Evolutionary conservation across 2,797 vertebrate species (phyloP).

Genomic region (Pangasius krempfi): DNA sequence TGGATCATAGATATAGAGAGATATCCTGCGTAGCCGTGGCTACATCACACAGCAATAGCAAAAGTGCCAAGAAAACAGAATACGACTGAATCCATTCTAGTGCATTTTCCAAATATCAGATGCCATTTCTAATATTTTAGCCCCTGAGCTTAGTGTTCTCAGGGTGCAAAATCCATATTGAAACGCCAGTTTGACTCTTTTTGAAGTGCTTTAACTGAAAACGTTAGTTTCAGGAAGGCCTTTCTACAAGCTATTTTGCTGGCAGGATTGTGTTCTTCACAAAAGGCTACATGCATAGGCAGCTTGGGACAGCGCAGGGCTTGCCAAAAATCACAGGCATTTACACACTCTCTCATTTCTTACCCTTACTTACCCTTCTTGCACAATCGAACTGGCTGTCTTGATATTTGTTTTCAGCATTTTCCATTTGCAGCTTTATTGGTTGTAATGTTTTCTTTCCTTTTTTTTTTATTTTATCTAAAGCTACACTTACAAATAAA

Average conservation of each 20-base stretch:
- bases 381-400: slow-evolving; percentile 39
- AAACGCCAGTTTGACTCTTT: slow-evolving; percentile 50
- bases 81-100: slow-evolving; percentile 44
- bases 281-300: slow-evolving; percentile 19
- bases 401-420: slow-evolving; percentile 47
- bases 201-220: slow-evolving; percentile 51
- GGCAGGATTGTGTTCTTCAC: slow-evolving; percentile 36
- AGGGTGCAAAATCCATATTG: slow-evolving; percentile 52
- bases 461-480: slow-evolving; percentile 22
- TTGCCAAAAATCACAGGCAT: slow-evolving; percentile 35
- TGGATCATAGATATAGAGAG: slow-evolving; percentile 49
- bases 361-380: slow-evolving; percentile 35
- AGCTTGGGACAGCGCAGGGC: slow-evolving; percentile 22
- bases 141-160: slow-evolving; percentile 39
- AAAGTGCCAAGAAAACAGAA: slow-evolving; percentile 54
- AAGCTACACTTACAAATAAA: slow-evolving; percentile 30
- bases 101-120: slow-evolving; percentile 51
- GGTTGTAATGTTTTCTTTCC: slow-evolving; percentile 21
- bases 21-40: slow-evolving; percentile 37
- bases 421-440: slow-evolving; percentile 38
- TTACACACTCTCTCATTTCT: slow-evolving; percentile 32
- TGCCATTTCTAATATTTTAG: slow-evolving; percentile 47
- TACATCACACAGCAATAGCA: slow-evolving; percentile 42
- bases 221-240: slow-evolving; percentile 40
- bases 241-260: slow-evolving; percentile 41